Evolutionary conservation across 2,797 vertebrate genomes (phyloP), one percentile per base, ranked within the genome.

Genomic region (Gymnothorax reevesii): DNA sequence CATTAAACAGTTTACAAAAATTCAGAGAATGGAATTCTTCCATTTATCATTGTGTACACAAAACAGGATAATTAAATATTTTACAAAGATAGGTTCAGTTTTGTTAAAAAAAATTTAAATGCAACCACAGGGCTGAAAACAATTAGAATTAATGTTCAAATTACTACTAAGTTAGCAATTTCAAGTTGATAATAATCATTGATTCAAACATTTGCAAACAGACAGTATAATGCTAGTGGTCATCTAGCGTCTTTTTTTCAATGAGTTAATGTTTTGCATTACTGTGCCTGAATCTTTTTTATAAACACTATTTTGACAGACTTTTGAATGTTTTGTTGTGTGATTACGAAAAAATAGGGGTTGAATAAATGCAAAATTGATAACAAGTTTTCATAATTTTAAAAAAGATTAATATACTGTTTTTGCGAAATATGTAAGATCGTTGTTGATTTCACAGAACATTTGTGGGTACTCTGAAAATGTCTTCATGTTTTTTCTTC

Each of bases 401-500:
- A 75, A 42, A 12, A 49, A 75, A 75, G 13, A 42, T 49, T 6
- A 15, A 49, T 42, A 17, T 75, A 42, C 2, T 42, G 33, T 42
- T 2, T 17, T 17, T 20, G 20, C 33, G 4, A 75, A 17, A 42
- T 75, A 33, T 75, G 42, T 75, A 49, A 75, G 73, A 75, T 75
- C 49, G 49, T 17, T 42, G 33, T 13, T 1, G 49, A 1, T 55
- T 20, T 22, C 73, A 22, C 20, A 54, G 49, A 79, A 54, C 49
- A 79, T 52, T 54, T 13, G 5, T 49, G 12, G 73, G 73, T 52
- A 8, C 75, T 8, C 8, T 79, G 15, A 54, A 17, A 69, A 15
- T 83, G 17, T 75, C 17, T n/a, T 25, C 25, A 62, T 82, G 12
- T 77, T 49, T 57, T 90, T 6, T 91, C 69, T 92, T 71, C 22